Evolutionary conservation across 92 coral and sea anemone genomes (phyloP).

Genomic region (Pocillopora grandis): DNA sequence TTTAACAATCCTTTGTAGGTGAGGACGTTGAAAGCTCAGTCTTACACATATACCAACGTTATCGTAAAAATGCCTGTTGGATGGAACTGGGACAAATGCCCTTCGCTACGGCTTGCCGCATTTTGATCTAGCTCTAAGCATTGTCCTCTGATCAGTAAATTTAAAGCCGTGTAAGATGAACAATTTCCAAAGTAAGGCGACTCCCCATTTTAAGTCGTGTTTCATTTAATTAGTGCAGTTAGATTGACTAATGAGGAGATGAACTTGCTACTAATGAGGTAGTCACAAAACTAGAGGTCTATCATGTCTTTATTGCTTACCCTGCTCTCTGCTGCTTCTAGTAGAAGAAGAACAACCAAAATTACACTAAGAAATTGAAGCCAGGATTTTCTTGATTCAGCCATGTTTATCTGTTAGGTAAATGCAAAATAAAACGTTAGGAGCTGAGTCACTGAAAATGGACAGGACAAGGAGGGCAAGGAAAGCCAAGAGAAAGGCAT

Average conservation of each 20-base stretch:
- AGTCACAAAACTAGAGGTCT: background rate
- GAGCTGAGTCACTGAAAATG: too few species aligned
- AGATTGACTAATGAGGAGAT: conserved; percentile 39
- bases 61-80: background rate
- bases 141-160: background rate
- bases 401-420: conserved; percentile 13
- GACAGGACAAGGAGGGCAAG: background rate
- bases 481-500: background rate
- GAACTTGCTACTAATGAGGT: conserved; percentile 13
- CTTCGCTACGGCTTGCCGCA: too few species aligned
- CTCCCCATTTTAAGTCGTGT: background rate
- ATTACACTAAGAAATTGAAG: conserved; percentile 9
- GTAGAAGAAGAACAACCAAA: conserved; percentile 22
- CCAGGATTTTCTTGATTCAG: conserved; percentile 31
- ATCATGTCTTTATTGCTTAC: background rate
- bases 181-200: conserved; percentile 3
- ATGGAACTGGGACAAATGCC: background rate
- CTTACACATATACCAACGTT: background rate
- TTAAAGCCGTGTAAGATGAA: background rate
- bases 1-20: background rate
- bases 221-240: too few species aligned
- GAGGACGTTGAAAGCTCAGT: background rate
- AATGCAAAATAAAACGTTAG: background rate
- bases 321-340: conserved; percentile 13
- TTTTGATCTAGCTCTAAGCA: too few species aligned